These are phyloP conservation scores for Argyrosomus japonicus DNA, from an alignment of 2,113 vertebrate species.

Conservation along the genomic window DNA sequence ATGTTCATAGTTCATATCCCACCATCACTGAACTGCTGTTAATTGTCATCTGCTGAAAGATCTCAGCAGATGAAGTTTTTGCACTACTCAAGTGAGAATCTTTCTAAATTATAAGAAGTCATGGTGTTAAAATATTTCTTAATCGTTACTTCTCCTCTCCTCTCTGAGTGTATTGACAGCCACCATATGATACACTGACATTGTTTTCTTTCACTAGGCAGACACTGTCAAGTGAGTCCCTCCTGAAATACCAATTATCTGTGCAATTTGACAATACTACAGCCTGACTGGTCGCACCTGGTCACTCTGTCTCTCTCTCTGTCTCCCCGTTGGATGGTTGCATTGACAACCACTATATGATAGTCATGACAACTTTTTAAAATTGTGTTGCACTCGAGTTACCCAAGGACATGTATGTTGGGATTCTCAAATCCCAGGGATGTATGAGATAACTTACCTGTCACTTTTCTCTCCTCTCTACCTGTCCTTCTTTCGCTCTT, in stretches of 20 bases:
- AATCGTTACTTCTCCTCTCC: background rate
- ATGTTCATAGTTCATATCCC: too few species aligned
- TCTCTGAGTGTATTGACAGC: constrained; percentile 23
- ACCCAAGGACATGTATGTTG: background rate
- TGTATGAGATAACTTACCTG: background rate
- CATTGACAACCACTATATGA: constrained; percentile 40
- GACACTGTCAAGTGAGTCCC: constrained; percentile 44
- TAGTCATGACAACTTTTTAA: constrained; percentile 45
- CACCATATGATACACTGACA: constrained; percentile 26
- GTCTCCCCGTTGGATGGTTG: constrained; percentile 12
- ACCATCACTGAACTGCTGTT: background rate
- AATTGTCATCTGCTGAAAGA: background rate
- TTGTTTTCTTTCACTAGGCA: constrained; percentile 32
- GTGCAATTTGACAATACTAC: constrained; percentile 48
- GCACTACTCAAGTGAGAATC: background rate
- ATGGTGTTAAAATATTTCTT: background rate
- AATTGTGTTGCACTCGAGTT: constrained; percentile 27
- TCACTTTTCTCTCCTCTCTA: constrained; percentile 3
- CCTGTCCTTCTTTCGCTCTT: background rate
- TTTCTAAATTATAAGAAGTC: background rate
- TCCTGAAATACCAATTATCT: constrained; percentile 64
- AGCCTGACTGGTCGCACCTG: constrained; percentile 37
- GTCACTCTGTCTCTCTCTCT: constrained; percentile 21
- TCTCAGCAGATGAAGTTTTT: background rate
- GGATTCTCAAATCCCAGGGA: constrained; percentile 34